Conservation (phyloP, 64 coral and sea anemone species). For the Dendrophyllia cribrosa region DNA sequence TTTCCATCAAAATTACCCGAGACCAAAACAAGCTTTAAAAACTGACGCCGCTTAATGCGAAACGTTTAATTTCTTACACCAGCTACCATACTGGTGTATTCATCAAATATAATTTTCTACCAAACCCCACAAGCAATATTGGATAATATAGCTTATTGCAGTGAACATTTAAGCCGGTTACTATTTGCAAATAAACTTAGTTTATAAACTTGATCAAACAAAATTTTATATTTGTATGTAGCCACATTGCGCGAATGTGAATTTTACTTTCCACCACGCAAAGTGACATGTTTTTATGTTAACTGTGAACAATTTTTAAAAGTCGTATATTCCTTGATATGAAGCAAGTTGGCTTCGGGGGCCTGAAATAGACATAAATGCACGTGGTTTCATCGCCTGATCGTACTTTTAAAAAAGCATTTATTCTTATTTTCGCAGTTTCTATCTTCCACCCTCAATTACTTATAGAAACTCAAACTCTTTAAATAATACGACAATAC, state of each 20-base stretch:
- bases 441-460: neutral
- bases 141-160: too few species aligned
- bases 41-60: too few species aligned
- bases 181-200: neutral
- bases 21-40: too few species aligned
- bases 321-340: neutral
- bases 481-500: conserved; percentile 16
- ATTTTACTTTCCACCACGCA: neutral
- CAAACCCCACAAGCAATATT: too few species aligned
- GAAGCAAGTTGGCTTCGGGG: neutral
- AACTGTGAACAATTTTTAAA: neutral
- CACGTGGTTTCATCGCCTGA: conserved; percentile 25
- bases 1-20: too few species aligned
- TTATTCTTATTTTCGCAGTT: neutral
- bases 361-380: neutral
- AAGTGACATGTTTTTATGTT: neutral
- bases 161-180: too few species aligned
- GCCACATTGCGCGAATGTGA: too few species aligned
- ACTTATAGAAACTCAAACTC: neutral
- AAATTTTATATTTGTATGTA: too few species aligned
- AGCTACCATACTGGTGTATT: too few species aligned
- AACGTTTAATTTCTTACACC: too few species aligned
- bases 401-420: neutral
- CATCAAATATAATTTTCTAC: too few species aligned
- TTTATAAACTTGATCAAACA: too few species aligned